Base-by-base conservation (phyloP, 2,113 vertebrate species). In the Oryctolagus cuniculus region DNA sequence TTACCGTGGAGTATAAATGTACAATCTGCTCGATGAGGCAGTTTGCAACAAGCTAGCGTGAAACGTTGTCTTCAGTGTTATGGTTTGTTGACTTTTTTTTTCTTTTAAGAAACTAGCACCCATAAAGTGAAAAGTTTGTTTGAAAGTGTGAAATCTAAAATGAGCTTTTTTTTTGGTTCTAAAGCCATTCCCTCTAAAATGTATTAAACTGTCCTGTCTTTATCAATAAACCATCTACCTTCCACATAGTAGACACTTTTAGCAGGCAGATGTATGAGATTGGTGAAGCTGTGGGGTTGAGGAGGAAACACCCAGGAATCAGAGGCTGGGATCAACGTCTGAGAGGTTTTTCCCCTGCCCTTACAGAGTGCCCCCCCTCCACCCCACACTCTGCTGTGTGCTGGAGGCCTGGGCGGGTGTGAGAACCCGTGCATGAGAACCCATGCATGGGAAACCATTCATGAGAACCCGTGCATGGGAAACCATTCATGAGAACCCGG, bases 1-100 rank as follows among this genome's bases (percentile, higher is more conserved):
- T 92, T 89, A 95, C 94, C 92, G 27, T 25, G 24, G 58, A 79
- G 70, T 34, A 67, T 84, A 91, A 94, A 95, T 7, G 29, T 87
- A 91, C 96, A 97, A 96, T 98, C 96, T 98, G 97, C 96, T 96
- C 90, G 19, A 53, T 2, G 94, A 96, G 96, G 95, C 96, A 95
- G 96, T 96, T 96, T 96, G 97, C 97, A 97, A 97, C 93, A 95
- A 91, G 95, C 72, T 96, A 64, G 74, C 85, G 73, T 80, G 91
- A 97, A 97, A 97, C 87, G 93, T 90, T 77, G 63, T 97, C 97
- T 96, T 87, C 67, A 5, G 85, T 95, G 73, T 75, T 97, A 92
- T 38, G 49, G 95, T 97, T 96, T 96, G 94, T 89, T 93, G 94
- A 85, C 86, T 96, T 82, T 36, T 89, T 82, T 79, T 53, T 72